Evolutionary conservation across 2,113 vertebrate species (phyloP).

Genomic region (Nothoprocta pentlandii): DNA sequence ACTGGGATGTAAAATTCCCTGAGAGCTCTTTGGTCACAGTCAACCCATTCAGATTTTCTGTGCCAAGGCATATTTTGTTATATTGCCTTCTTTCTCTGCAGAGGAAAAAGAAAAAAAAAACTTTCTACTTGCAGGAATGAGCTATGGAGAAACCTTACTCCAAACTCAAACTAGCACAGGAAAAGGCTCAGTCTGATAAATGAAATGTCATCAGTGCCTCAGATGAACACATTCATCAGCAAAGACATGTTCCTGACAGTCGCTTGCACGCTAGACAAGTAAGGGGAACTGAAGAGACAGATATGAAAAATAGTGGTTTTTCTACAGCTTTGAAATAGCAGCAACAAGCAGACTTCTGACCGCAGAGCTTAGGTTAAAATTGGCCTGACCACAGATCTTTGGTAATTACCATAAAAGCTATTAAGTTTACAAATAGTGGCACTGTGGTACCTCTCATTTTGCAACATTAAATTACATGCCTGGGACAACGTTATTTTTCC

Average conservation of each 20-base stretch:
- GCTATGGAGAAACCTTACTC: not conserved
- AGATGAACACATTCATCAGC: not conserved
- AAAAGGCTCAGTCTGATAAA: not conserved
- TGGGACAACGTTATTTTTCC: not conserved
- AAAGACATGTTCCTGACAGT: not conserved
- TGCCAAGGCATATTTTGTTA: rapidly evolving
- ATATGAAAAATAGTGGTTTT: rapidly evolving
- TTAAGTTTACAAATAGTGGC: not conserved
- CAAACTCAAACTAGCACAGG: not conserved
- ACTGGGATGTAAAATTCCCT: not conserved
- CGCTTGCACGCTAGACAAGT: not conserved
- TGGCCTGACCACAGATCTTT: not conserved
- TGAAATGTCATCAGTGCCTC: not conserved
- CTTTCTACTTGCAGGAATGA: not conserved
- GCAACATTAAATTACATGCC: not conserved
- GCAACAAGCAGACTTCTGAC: not conserved
- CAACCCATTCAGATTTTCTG: not conserved
- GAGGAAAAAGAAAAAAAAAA: not conserved
- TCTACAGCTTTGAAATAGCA: not conserved
- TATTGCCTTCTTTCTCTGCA: not conserved
- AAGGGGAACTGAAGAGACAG: not conserved
- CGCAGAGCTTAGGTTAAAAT: not conserved
- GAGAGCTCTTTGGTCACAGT: not conserved
- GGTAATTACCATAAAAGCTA: not conserved
- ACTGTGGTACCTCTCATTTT: not conserved